A percentile compares a stretch with the other conserved stretches of the same genome.
Conservation (phyloP, 53 echinoderm and acorn worm species). For the Apostichopus leukothele region DNA sequence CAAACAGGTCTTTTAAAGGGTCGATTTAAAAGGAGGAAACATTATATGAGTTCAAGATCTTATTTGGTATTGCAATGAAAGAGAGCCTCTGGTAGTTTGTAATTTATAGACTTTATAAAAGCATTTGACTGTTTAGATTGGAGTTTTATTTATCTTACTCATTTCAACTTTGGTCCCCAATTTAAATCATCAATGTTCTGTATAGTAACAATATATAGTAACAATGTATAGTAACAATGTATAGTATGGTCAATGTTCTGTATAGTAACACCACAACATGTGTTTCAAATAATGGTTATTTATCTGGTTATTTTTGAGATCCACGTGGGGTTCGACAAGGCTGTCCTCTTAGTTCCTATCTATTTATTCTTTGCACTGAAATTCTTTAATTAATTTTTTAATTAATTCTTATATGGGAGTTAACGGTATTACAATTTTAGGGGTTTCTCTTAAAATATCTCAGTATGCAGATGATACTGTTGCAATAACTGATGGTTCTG, state of each 20-base stretch:
- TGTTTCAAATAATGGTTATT: conserved; percentile 1
- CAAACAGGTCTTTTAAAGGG: not conserved
- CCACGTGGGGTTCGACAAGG: not conserved
- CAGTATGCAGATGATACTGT: not conserved
- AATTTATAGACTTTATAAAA: not conserved
- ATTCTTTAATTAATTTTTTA: not conserved
- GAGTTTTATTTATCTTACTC: not conserved
- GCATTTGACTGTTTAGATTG: not conserved
- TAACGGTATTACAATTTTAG: not conserved
- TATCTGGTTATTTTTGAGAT: not conserved
- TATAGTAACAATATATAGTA: no score
- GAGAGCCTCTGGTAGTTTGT: not conserved
- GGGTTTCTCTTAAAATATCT: not conserved
- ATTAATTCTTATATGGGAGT: not conserved
- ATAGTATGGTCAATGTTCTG: not conserved
- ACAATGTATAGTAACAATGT: no score
- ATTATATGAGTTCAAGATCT: not conserved
- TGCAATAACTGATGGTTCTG: not conserved
- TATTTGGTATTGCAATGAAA: not conserved
- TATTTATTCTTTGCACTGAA: not conserved
- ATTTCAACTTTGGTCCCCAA: not conserved
- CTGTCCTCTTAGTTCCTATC: not conserved
- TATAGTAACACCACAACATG: not conserved
- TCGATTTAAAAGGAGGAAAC: not conserved
- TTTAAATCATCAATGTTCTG: not conserved